Percentiles rank a stretch among this genome's conserved stretches.
Evolutionary conservation across 2,113 vertebrate species (phyloP).

Genomic region (Pelecanoides urinatrix): DNA sequence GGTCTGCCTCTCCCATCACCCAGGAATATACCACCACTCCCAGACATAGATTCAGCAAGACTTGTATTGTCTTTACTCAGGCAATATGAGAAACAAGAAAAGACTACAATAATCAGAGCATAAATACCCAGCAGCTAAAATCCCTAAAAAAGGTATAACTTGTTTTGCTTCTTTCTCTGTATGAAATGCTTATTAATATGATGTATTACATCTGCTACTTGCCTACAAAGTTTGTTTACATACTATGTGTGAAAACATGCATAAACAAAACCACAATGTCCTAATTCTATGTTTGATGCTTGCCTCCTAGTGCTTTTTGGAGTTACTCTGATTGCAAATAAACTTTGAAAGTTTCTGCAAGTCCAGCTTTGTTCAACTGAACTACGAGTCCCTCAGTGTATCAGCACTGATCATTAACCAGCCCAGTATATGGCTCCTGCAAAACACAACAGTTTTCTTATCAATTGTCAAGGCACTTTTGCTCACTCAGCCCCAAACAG

Average conservation of each 20-base stretch:
- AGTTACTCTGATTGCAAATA: neutral
- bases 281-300: neutral
- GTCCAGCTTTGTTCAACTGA: neutral
- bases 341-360: neutral
- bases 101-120: neutral
- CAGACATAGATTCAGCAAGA: neutral
- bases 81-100: neutral
- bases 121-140: neutral
- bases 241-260: neutral
- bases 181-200: neutral
- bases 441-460: neutral
- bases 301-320: neutral
- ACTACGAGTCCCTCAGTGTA: rapidly evolving
- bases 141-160: neutral
- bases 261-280: neutral
- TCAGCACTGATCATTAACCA: neutral
- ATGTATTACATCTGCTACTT: neutral
- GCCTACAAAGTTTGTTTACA: neutral
- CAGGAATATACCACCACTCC: neutral
- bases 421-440: neutral
- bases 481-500: neutral
- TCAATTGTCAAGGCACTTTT: neutral
- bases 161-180: neutral
- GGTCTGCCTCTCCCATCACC: neutral
- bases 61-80: neutral